Evolutionary conservation across 1,140 invertebrate genomes (phyloP), one percentile per base, ranked within the genome.

Genomic region (Diprion similis): DNA sequence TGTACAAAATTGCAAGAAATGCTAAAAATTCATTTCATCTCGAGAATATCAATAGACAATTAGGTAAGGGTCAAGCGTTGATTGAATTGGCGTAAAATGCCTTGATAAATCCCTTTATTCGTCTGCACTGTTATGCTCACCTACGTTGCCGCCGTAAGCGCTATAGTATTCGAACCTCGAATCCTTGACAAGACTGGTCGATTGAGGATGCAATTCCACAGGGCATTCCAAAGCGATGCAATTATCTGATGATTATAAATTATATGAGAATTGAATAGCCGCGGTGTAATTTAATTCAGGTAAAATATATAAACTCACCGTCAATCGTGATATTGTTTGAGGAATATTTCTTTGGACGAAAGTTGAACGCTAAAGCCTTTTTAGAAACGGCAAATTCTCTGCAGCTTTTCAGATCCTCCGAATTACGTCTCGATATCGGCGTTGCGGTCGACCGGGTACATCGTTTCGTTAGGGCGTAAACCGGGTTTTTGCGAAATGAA

Each of bases 281-380:
- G 46, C 6, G 17, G 70, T 70, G 37, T 18, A 1, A 64, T 67
- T 68, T 74, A 76, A 71, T 71, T 66, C 37, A 71, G 70, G 46
- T 67, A 64, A 66, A 10, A 2, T 45, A 68, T 69, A 24, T 37
- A 17, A 46, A 45, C 76, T 72, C 75, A 84, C 81, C 80, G 47
- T 74, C 48, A 66, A 73, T 70, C 18, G 15, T 37, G 24, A 37
- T 37, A 6, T 37, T 37, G 24, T 37, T 37, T 37, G 24, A 37
- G 24, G 24, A 1, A 47, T 71, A 70, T 24, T 85, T 84, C 37
- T 77, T 77, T 51, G 86, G 86, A 73, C 89, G 89, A 76, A 89
- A 93, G 85, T 93, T 93, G 45, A 93, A 88, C 1, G 91, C 91
- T 37, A 93, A 79, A n/a, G 88, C 92, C 66, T 86, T 90, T 78